Percentiles rank a stretch among this genome's conserved stretches.
phyloP scores from a whole-genome alignment of 2,888 invertebrate species.

The Odontothrips loti region DNA sequence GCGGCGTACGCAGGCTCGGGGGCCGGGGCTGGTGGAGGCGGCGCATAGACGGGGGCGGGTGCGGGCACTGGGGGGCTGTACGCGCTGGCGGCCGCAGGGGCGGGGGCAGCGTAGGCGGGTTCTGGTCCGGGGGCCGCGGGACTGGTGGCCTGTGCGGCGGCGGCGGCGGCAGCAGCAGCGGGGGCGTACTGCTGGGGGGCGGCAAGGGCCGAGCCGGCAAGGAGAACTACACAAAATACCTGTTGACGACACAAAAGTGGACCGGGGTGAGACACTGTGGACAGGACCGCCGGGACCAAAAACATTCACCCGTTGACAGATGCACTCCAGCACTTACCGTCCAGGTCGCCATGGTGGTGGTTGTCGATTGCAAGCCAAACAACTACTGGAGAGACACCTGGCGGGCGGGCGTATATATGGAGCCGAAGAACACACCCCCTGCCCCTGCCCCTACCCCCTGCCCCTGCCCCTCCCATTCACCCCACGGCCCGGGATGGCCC shows the following conservation, averaged over 20 bases:
- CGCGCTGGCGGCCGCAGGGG: not conserved
- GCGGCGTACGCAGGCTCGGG: not conserved
- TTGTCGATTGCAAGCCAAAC: not conserved
- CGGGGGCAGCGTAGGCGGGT: not conserved
- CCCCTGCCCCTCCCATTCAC: no score
- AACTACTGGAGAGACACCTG: not conserved
- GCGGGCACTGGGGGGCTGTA: not conserved
- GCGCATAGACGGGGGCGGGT: not conserved
- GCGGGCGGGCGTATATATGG: not conserved
- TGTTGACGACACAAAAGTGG: not conserved
- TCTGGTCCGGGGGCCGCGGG: not conserved
- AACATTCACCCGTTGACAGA: not conserved
- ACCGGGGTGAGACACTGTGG: not conserved
- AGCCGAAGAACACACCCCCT: not conserved
- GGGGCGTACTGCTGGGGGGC: slow-evolving; percentile 11
- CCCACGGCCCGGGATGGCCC: no score
- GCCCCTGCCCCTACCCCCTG: no score
- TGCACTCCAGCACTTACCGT: not conserved
- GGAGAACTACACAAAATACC: not conserved
- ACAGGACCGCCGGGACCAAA: no score
- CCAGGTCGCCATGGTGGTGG: not conserved
- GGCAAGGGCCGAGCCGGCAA: not conserved
- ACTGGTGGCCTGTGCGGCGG: not conserved
- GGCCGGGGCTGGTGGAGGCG: not conserved
- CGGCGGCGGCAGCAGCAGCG: not conserved